Evolutionary conservation across 2,888 invertebrate species (phyloP).

Genomic region (Microctonus brassicae): DNA sequence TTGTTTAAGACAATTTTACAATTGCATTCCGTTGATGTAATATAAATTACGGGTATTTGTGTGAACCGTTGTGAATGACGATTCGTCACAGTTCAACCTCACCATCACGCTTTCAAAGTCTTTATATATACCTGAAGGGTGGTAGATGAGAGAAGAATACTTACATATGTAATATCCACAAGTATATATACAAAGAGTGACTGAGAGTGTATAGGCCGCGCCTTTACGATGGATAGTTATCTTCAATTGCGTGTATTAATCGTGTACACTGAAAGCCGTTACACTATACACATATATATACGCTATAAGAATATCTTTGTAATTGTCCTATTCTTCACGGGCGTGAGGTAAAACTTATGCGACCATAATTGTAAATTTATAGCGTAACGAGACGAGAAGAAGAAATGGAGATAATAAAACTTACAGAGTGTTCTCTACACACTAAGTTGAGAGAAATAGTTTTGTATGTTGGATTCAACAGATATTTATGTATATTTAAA

Average conservation of each 20-base stretch:
- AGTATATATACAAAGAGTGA: neutral
- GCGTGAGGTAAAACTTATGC: constrained; percentile 30
- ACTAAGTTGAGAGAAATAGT: neutral
- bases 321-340: constrained; percentile 43
- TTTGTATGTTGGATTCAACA: neutral
- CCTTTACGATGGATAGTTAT: constrained; percentile 44
- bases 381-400: constrained; percentile 14
- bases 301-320: constrained; percentile 30
- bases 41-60: constrained; percentile 2
- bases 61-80: constrained; percentile 6
- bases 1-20: neutral
- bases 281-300: too few relatives aligned
- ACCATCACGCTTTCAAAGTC: constrained; percentile 9
- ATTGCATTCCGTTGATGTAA: constrained; percentile 2
- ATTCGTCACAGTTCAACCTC: constrained; percentile 41
- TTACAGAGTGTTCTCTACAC: neutral
- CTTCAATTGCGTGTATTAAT: constrained; percentile 50
- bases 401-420: neutral
- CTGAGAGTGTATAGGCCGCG: constrained; percentile 31
- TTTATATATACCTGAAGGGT: neutral
- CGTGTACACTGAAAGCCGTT: constrained; percentile 50
- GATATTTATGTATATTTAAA: neutral
- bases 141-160: constrained; percentile 4
- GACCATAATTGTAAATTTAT: constrained; percentile 35
- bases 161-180: too few relatives aligned